Evolutionary conservation across 1,140 invertebrate genomes (phyloP).

Genomic region (Bombyx mori): DNA sequence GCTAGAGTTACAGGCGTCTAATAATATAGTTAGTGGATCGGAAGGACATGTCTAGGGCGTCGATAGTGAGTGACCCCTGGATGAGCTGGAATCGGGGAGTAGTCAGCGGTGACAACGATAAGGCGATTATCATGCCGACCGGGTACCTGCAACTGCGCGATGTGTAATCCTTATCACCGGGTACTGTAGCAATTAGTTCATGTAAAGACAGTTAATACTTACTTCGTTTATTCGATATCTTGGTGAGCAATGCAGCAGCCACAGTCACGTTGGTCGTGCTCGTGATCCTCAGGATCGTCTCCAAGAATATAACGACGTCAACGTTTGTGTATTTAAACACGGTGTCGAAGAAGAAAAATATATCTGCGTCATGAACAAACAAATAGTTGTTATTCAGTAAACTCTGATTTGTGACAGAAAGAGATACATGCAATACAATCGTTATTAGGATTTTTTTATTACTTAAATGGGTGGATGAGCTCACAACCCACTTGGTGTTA

Average conservation of each 20-base stretch:
- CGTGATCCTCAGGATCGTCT: slow-evolving; percentile 24
- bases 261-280: slow-evolving; percentile 22
- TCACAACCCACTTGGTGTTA: too few relatives aligned
- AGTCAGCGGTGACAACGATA: too few relatives aligned
- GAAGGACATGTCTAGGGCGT: too few relatives aligned
- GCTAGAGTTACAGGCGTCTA: too few relatives aligned
- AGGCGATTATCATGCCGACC: too few relatives aligned
- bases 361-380: slow-evolving; percentile 20
- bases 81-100: too few relatives aligned
- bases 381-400: background rate
- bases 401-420: background rate
- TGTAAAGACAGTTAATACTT: slow-evolving; percentile 5
- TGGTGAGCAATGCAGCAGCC: slow-evolving; percentile 17
- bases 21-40: too few relatives aligned
- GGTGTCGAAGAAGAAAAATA: slow-evolving; percentile 26
- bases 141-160: too few relatives aligned
- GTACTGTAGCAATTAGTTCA: background rate
- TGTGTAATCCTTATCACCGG: too few relatives aligned
- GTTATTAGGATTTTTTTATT: too few relatives aligned
- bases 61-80: too few relatives aligned
- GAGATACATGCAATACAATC: background rate
- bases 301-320: slow-evolving; percentile 24
- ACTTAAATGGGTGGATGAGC: too few relatives aligned
- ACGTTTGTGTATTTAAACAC: slow-evolving; percentile 18
- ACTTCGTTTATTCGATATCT: slow-evolving; percentile 16